Base-by-base conservation (phyloP, 2,113 vertebrate species). In the Syngnathoides biaculeatus region DNA sequence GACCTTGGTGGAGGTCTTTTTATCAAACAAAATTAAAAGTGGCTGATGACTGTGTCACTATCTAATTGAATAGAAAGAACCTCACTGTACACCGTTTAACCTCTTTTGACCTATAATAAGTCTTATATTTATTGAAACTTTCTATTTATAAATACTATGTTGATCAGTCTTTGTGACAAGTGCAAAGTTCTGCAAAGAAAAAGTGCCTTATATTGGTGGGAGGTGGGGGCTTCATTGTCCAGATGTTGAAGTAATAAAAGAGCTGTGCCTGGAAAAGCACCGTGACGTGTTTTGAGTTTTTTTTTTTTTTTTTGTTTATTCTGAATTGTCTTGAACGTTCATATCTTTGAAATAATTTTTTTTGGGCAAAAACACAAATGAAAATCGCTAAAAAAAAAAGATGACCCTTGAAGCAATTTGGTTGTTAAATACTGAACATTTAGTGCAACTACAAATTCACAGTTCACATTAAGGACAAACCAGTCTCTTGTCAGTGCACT, bases 401-500 rank as follows among this genome's bases (percentile, higher is more conserved):
- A 61, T 61, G 59, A 22, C 8, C 5, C 50, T 52, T 52, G 27
- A 22, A 17, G 30, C 20, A 64, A 64, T 17, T 35, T 50, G 65
- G 74, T 38, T 13, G 1, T 19, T 30, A 57, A 30, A 22, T 50
- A 64, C 13, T 48, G 3, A 77, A 62, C 38, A 64, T 68, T 39
- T 61, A 73, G 22, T 85, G 65, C 75, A 60, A 72, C 71, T 56
- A 69, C 26, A 75, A 73, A 59, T 63, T 71, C 62, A 77, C 65
- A 75, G 27, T 68, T 78, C 35, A 69, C 66, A 55, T 72, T 27
- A 72, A 42, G 69, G 22, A 58, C 52, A 43, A 15, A 43, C 13
- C 13, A 43, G n/a, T 67, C 17, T 71, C 10, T 40, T 30, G 50
- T 72, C 66, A 79, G 77, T 82, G 69, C 79, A 77, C 15, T 4